Percentiles rank a stretch among this genome's conserved stretches.
These are phyloP conservation scores for Tigriopus japonicus DNA, from an alignment of 1,140 invertebrate species.

Conservation along the genomic window DNA sequence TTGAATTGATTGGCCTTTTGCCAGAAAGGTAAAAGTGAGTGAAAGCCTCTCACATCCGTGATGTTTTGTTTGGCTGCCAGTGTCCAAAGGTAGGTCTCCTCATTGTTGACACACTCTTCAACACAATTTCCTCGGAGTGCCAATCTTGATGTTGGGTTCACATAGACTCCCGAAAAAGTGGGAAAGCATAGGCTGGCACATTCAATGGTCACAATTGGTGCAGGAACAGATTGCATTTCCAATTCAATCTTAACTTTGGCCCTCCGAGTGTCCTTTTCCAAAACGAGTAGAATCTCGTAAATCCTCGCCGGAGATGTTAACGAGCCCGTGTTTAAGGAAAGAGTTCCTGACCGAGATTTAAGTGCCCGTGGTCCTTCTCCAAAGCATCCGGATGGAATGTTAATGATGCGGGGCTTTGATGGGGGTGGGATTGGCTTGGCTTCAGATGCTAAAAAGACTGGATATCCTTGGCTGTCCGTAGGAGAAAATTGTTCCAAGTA, in stretches of 20 bases:
- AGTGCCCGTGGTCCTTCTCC: background rate
- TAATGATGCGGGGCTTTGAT: background rate
- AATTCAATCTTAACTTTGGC: background rate
- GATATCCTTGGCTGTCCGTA: background rate
- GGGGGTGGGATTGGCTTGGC: background rate
- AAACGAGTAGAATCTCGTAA: slow-evolving; percentile 4
- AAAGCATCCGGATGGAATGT: slow-evolving; percentile 1
- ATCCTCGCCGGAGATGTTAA: background rate
- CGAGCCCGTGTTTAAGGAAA: background rate
- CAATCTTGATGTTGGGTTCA: slow-evolving; percentile 5
- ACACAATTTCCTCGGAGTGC: slow-evolving; percentile 3
- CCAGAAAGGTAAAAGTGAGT: too few species aligned
- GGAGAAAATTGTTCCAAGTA: background rate
- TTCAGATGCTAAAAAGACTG: background rate
- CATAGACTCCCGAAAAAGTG: background rate
- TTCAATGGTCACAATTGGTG: slow-evolving; percentile 1
- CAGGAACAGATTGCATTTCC: background rate
- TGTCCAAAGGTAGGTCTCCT: slow-evolving; percentile 7
- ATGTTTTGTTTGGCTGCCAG: too few species aligned
- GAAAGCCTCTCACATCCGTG: too few species aligned
- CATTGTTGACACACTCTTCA: background rate
- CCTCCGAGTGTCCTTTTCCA: background rate
- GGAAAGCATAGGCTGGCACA: slow-evolving; percentile 7
- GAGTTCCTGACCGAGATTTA: background rate
- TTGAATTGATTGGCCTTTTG: too few species aligned